A percentile compares a stretch with the other conserved stretches of the same genome.
phyloP scores from a whole-genome alignment of 2,113 vertebrate genomes.

The Plecotus auritus region DNA sequence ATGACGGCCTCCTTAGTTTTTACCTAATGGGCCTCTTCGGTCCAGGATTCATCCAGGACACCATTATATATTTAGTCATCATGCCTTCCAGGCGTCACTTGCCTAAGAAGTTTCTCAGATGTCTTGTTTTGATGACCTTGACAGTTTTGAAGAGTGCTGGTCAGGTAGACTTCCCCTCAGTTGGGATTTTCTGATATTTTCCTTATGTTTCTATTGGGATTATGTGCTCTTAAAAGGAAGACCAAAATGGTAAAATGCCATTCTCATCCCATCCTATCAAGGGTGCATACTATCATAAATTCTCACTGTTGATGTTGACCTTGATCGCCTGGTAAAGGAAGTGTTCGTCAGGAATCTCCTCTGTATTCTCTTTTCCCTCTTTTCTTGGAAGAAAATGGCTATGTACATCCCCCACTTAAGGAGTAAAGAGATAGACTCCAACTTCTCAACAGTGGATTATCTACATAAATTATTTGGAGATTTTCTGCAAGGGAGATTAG shows the following conservation, averaged over 20 bases:
- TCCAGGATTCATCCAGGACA: background rate
- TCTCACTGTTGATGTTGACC: background rate
- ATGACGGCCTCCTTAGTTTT: background rate
- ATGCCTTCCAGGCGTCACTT: background rate
- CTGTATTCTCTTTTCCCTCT: background rate
- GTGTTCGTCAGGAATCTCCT: background rate
- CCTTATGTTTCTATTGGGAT: background rate
- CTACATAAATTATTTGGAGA: background rate
- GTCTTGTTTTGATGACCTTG: background rate
- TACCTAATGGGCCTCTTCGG: background rate
- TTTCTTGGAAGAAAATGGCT: background rate
- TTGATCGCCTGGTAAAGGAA: background rate
- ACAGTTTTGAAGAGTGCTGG: background rate
- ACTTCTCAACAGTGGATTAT: background rate
- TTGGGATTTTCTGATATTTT: background rate
- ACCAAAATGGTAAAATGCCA: background rate
- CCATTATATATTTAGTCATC: background rate
- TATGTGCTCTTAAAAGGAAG: background rate
- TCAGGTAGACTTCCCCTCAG: background rate
- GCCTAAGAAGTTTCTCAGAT: background rate
- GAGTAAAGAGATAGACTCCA: background rate
- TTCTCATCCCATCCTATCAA: background rate
- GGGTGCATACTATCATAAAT: background rate
- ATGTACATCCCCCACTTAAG: no score
- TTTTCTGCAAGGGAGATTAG: background rate